A percentile compares a stretch with the other conserved stretches of the same genome.
Conservation (phyloP, 2,797 vertebrate genomes). For the Falco rusticolus region DNA sequence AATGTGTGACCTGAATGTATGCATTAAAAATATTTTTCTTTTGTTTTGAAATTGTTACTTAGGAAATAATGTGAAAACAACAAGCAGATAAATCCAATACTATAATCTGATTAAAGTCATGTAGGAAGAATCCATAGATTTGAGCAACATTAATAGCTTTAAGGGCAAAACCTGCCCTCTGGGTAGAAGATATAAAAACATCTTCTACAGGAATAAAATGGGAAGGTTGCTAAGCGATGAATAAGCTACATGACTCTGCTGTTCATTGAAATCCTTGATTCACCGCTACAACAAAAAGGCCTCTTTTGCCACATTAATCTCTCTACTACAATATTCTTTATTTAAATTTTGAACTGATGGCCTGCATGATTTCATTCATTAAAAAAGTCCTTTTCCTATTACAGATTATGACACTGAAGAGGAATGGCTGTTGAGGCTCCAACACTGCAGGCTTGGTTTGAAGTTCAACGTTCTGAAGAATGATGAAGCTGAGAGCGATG, state of each 20-base stretch:
- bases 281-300: not conserved
- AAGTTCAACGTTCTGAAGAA: not conserved
- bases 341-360: slow-evolving; percentile 11
- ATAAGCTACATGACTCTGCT: not conserved
- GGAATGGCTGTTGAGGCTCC: not conserved
- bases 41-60: not conserved
- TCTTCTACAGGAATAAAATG: not conserved
- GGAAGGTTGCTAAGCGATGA: not conserved
- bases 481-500: accelerated
- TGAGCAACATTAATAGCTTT: not conserved
- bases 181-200: not conserved
- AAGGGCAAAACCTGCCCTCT: not conserved
- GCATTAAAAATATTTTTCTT: not conserved
- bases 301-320: not conserved
- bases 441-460: not conserved
- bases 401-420: not conserved
- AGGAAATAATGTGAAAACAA: not conserved
- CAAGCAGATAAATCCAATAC: not conserved
- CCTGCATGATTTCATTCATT: not conserved
- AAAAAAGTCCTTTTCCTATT: not conserved
- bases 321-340: not conserved
- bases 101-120: not conserved
- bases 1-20: not conserved
- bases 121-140: not conserved
- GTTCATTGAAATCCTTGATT: not conserved